Conservation (phyloP, 2,113 vertebrate genomes). For the Geococcyx californianus region DNA sequence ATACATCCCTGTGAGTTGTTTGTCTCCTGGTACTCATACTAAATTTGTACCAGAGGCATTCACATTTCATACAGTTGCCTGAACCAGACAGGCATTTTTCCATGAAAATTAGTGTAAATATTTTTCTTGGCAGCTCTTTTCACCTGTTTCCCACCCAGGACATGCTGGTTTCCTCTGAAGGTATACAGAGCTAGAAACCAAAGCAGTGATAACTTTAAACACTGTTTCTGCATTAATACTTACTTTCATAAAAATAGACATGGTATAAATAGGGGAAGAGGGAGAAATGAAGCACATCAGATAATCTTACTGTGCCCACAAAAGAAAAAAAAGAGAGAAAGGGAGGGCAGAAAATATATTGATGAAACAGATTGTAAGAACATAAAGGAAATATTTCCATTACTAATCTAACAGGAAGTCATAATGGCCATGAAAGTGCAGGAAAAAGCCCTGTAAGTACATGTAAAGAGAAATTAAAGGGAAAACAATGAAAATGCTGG, state of each 20-base stretch:
- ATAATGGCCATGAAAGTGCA: background rate
- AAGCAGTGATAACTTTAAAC: background rate
- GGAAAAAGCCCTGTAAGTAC: background rate
- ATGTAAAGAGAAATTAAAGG: background rate
- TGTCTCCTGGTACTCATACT: background rate
- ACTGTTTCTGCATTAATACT: background rate
- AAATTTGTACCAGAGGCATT: background rate
- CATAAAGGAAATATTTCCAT: background rate
- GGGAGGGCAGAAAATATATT: background rate
- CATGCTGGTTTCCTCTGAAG: background rate
- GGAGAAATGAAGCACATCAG: background rate
- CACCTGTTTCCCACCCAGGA: background rate
- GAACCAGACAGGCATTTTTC: background rate
- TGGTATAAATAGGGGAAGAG: background rate
- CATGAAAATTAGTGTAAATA: background rate
- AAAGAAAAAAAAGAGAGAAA: background rate
- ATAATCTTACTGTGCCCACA: background rate
- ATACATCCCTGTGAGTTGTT: background rate
- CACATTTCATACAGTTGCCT: background rate
- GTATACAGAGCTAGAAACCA: background rate
- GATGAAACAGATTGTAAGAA: background rate
- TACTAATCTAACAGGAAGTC: background rate
- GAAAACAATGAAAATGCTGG: background rate
- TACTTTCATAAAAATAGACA: background rate
- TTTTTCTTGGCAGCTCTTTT: background rate